Conservation (phyloP, 2,888 invertebrate species). For the Willowsia nigromaculata region DNA sequence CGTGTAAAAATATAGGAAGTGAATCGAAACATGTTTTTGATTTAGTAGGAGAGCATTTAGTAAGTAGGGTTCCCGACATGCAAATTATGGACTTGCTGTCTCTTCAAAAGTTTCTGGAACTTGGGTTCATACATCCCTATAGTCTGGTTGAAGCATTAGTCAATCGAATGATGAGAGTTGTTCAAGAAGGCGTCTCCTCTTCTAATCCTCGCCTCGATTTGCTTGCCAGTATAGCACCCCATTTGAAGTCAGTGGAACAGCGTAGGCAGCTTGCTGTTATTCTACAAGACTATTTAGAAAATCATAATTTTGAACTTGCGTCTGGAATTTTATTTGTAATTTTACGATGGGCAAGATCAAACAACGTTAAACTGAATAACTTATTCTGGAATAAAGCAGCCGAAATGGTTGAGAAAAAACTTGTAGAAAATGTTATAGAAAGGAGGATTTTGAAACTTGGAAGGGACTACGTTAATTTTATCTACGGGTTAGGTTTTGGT, state of each 20-base stretch:
- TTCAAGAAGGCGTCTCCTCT: constrained; percentile 68
- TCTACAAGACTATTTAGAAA: constrained; percentile 58
- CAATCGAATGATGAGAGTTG: constrained; percentile 49
- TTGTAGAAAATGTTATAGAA: constrained; percentile 18
- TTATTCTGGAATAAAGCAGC: constrained; percentile 72
- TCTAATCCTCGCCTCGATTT: constrained; percentile 67
- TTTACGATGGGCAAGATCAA: constrained; percentile 60
- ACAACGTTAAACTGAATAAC: constrained; percentile 58
- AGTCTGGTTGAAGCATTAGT: constrained; percentile 70
- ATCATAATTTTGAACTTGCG: constrained; percentile 58
- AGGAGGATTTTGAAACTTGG: constrained; percentile 61
- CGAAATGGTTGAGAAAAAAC: background rate
- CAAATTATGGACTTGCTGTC: constrained; percentile 70
- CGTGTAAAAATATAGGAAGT: constrained; percentile 21
- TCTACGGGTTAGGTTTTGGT: constrained; percentile 27
- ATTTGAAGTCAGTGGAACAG: constrained; percentile 58
- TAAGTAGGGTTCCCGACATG: constrained; percentile 52
- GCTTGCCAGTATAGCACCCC: constrained; percentile 65
- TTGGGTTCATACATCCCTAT: constrained; percentile 66
- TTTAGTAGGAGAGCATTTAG: constrained; percentile 59
- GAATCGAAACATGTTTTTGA: constrained; percentile 47
- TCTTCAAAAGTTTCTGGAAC: constrained; percentile 70
- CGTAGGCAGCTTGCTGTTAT: constrained; percentile 55
- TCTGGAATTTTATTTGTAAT: constrained; percentile 51
- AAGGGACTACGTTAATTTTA: constrained; percentile 71